phyloP scores from a whole-genome alignment of 2,113 vertebrate genomes.

The Sapajus apella region DNA sequence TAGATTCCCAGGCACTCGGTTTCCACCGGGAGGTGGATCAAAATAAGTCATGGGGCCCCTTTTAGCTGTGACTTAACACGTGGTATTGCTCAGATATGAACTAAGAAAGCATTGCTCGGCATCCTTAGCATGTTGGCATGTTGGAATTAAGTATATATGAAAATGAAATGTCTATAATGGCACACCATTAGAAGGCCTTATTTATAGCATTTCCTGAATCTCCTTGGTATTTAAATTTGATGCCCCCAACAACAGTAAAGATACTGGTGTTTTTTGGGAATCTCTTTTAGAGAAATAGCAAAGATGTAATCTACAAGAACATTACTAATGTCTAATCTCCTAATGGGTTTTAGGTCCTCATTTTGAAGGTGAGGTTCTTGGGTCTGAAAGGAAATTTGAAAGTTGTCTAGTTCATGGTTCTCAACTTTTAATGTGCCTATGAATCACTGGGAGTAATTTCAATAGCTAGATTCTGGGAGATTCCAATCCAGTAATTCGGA shows the following conservation, averaged over 20 bases:
- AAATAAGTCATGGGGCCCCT: not conserved
- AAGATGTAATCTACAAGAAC: not conserved
- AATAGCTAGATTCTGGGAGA: not conserved
- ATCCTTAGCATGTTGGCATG: not conserved
- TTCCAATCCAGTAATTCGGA: not conserved
- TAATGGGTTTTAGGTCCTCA: not conserved
- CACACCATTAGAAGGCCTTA: not conserved
- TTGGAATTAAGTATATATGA: not conserved
- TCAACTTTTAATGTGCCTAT: not conserved
- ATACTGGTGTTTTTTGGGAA: not conserved
- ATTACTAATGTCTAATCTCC: not conserved
- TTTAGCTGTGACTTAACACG: not conserved
- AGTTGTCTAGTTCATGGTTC: not conserved
- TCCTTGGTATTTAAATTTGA: slow-evolving; percentile 5
- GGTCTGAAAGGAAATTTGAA: slow-evolving; percentile 6
- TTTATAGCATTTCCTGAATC: not conserved
- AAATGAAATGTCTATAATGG: not conserved
- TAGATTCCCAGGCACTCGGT: not conserved
- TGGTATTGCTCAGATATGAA: not conserved
- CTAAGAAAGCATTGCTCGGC: not conserved
- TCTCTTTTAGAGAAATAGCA: slow-evolving; percentile 4
- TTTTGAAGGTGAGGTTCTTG: slow-evolving; percentile 5
- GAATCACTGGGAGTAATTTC: not conserved
- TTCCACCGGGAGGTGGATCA: not conserved
- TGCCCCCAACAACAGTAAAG: not conserved